phyloP scores from a whole-genome alignment of 2,113 vertebrate species.

The Dermatemys mawii region DNA sequence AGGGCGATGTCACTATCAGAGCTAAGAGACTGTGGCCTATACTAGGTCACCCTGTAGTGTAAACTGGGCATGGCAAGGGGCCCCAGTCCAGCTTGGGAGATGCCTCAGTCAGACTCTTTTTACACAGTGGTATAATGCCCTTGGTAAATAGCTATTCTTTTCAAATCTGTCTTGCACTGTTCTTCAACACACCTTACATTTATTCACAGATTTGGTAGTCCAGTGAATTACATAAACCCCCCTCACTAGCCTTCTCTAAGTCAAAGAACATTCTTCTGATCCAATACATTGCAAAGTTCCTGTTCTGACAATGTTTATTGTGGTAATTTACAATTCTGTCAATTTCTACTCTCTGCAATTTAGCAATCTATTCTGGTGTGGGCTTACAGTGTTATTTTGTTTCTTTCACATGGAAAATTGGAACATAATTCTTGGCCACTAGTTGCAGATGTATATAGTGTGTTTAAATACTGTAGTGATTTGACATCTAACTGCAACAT shows the following conservation, averaged over 20 bases:
- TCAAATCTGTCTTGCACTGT: background rate
- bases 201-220: background rate
- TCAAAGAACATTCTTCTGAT: slow-evolving; percentile 28
- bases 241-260: slow-evolving; percentile 47
- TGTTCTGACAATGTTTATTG: slow-evolving; percentile 57
- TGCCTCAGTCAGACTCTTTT: no score
- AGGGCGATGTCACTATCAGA: background rate
- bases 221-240: slow-evolving; percentile 36
- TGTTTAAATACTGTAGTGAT: slow-evolving; percentile 4
- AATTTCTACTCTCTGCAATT: slow-evolving; percentile 55
- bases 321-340: slow-evolving; percentile 64
- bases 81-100: no score
- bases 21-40: background rate
- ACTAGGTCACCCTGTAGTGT: no score
- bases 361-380: slow-evolving; percentile 46
- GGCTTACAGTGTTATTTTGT: slow-evolving; percentile 25
- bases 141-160: background rate
- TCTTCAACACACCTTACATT: slow-evolving; percentile 8
- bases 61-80: no score
- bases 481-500: background rate
- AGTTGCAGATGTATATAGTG: slow-evolving; percentile 2
- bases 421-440: slow-evolving; percentile 43
- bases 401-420: slow-evolving; percentile 55
- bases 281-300: slow-evolving; percentile 37
- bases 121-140: no score